These are phyloP conservation scores for Nomada flava DNA, from an alignment of 2,888 invertebrate species.

Conservation along the genomic window DNA sequence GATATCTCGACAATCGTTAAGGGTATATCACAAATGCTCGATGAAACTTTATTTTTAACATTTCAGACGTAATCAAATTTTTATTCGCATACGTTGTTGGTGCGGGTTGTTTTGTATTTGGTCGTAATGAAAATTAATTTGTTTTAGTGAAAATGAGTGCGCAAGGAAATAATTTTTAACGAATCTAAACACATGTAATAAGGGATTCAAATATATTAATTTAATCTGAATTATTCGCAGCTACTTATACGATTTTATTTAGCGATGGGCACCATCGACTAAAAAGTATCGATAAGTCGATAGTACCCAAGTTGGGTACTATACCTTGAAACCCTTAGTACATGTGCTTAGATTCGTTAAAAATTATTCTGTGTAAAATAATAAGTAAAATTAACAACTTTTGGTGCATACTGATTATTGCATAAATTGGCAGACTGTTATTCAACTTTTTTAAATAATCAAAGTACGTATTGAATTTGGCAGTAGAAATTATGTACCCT, in stretches of 20 bases:
- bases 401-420: too few relatives aligned
- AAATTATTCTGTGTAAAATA: too few relatives aligned
- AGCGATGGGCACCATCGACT: too few relatives aligned
- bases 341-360: too few relatives aligned
- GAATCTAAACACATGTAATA: too few relatives aligned
- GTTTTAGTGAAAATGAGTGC: conserved; percentile 77
- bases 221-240: background rate
- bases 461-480: conserved; percentile 23
- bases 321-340: too few relatives aligned
- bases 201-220: background rate
- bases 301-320: too few relatives aligned
- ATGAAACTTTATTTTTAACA: background rate
- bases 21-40: background rate
- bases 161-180: conserved; percentile 75
- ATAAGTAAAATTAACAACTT: too few relatives aligned
- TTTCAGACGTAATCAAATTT: background rate
- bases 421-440: background rate
- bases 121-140: conserved; percentile 19
- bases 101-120: conserved; percentile 6
- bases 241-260: too few relatives aligned
- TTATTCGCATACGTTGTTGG: background rate
- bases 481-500: conserved; percentile 20
- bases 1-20: background rate
- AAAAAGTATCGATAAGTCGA: too few relatives aligned
- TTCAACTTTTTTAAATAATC: background rate